Evolutionary conservation across 2,888 invertebrate genomes (phyloP).

Genomic region (Scrobipalpa atriplicella): DNA sequence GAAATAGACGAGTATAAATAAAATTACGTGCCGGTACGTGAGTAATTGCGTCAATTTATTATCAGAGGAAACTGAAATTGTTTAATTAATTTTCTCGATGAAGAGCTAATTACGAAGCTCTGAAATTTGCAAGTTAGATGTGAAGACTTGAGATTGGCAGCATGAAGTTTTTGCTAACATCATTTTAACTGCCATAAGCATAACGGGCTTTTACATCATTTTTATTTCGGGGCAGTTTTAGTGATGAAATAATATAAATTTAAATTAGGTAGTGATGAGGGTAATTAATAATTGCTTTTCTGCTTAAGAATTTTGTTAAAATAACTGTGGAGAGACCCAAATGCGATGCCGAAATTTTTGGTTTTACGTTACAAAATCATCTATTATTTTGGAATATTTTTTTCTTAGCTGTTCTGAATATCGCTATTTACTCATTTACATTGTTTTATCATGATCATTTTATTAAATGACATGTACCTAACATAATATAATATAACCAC

Average conservation of each 20-base stretch:
- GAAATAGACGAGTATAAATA: neutral
- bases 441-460: no score
- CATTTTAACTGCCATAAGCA: neutral
- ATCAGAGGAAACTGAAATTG: constrained; percentile 1
- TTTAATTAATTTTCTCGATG: constrained; percentile 12
- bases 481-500: no score
- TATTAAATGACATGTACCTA: no score
- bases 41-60: constrained; percentile 2
- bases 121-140: constrained; percentile 19
- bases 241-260: neutral
- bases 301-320: no score
- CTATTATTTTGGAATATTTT: no score
- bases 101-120: constrained; percentile 14
- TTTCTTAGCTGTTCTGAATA: no score
- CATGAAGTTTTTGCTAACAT: neutral
- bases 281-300: no score
- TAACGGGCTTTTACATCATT: constrained; percentile 6
- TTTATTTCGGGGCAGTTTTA: neutral
- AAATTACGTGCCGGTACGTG: constrained; percentile 14
- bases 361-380: no score
- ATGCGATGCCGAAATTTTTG: no score
- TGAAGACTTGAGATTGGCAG: constrained; percentile 3
- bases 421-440: no score
- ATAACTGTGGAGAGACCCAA: no score
- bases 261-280: no score